Evolutionary conservation across 2,888 invertebrate species (phyloP).

Genomic region (Panzeria rudis): DNA sequence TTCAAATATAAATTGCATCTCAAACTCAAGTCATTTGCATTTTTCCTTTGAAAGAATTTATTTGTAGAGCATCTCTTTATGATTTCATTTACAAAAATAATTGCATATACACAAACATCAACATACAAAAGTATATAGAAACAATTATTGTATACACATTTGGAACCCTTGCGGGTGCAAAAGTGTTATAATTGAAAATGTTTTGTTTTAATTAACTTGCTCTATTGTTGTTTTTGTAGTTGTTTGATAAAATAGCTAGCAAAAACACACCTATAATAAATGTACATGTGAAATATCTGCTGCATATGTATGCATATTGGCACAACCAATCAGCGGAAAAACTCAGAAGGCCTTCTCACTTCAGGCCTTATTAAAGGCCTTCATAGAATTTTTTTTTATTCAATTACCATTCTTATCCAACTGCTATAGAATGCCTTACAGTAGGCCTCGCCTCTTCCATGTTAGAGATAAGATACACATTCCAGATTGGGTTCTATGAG

Average conservation of each 20-base stretch:
- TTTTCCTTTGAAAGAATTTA: not conserved
- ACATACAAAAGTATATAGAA: not conserved
- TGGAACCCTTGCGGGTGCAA: slow-evolving; percentile 44
- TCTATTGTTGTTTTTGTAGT: slow-evolving; percentile 40
- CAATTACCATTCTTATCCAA: no score
- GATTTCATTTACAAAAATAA: not conserved
- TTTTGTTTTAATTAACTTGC: slow-evolving; percentile 72
- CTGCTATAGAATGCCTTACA: no score
- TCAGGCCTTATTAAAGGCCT: no score
- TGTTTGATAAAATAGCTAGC: slow-evolving; percentile 29
- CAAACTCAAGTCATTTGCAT: no score
- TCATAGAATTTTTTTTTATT: no score
- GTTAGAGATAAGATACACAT: no score
- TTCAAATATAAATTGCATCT: no score
- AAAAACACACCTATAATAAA: slow-evolving; percentile 41
- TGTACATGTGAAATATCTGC: not conserved
- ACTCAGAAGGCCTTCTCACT: no score
- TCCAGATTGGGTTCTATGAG: no score
- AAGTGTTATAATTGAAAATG: slow-evolving; percentile 70
- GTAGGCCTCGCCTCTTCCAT: no score
- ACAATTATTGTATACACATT: slow-evolving; percentile 20
- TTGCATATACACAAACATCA: not conserved
- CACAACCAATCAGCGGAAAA: no score
- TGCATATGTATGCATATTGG: not conserved
- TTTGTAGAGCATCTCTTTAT: no score